Conservation (phyloP, 2,113 vertebrate genomes). For the Labrus mixtus region DNA sequence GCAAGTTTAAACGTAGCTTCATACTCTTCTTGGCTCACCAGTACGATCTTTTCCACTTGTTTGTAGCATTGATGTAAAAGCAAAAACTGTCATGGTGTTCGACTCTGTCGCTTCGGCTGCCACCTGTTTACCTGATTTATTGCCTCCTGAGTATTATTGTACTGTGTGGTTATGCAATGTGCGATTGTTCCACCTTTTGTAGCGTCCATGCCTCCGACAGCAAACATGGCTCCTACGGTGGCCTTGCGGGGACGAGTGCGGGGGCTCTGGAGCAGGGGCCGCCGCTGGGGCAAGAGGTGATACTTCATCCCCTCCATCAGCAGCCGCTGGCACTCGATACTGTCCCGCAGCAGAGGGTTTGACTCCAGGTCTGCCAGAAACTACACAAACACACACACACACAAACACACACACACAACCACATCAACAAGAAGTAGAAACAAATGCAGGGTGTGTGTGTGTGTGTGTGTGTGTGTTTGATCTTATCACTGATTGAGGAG, state of each 20-base stretch:
- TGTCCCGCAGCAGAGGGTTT: constrained; percentile 92
- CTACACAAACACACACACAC: constrained; percentile 76
- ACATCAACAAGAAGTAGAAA: constrained; percentile 13
- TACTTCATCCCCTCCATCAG: constrained; percentile 99
- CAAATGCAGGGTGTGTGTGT: constrained; percentile 13
- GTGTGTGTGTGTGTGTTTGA: constrained; percentile 12
- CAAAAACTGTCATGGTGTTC: too few relatives aligned
- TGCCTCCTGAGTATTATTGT: too few relatives aligned
- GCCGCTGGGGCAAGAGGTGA: constrained; percentile 94
- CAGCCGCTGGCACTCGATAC: constrained; percentile 96
- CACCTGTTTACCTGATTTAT: too few relatives aligned
- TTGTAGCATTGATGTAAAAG: too few relatives aligned
- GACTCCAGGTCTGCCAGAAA: constrained; percentile 97
- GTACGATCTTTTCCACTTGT: too few relatives aligned
- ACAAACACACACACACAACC: constrained; percentile 13
- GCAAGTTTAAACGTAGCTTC: too few relatives aligned
- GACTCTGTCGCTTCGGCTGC: too few relatives aligned
- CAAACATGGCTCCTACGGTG: constrained; percentile 95
- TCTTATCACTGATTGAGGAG: constrained; percentile 43
- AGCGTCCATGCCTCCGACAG: constrained; percentile 97
- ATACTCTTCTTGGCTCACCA: too few relatives aligned
- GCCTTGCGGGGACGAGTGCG: constrained; percentile 97
- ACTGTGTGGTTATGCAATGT: neutral
- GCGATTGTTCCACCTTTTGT: constrained; percentile 86
- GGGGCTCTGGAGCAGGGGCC: constrained; percentile 94